Conservation (phyloP, 2,888 invertebrate species). For the Meloe dianella region DNA sequence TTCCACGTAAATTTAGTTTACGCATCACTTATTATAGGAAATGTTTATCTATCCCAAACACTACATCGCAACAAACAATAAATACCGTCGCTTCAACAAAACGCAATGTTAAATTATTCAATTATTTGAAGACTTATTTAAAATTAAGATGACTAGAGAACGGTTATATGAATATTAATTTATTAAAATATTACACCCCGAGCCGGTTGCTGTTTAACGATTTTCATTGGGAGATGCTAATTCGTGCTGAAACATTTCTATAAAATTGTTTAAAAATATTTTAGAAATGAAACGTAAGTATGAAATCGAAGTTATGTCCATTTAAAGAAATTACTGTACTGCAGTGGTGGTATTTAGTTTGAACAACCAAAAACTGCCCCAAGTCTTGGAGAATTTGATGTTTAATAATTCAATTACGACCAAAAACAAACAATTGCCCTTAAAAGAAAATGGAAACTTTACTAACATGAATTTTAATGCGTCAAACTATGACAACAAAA, state of each 20-base stretch:
- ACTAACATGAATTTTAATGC: too few species aligned
- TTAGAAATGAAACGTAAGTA: too few species aligned
- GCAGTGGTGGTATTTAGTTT: background rate
- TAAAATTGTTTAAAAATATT: background rate
- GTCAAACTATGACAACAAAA: too few species aligned
- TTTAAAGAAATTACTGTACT: background rate
- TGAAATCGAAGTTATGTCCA: too few species aligned
- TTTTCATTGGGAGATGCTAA: conserved; percentile 31
- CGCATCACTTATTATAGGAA: background rate
- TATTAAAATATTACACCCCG: conserved; percentile 33
- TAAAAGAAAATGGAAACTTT: background rate
- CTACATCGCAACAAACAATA: background rate
- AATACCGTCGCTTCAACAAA: conserved; percentile 17
- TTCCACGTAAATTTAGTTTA: background rate
- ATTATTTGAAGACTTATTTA: conserved; percentile 34
- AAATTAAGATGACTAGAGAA: conserved; percentile 35
- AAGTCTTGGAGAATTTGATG: background rate
- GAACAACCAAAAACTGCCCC: background rate
- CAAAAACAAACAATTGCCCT: background rate
- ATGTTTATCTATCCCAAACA: background rate
- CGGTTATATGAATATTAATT: conserved; percentile 36
- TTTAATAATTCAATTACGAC: background rate
- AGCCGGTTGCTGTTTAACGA: conserved; percentile 24
- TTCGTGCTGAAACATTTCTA: conserved; percentile 20
- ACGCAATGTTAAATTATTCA: conserved; percentile 31